phyloP scores from a whole-genome alignment of 1,140 invertebrate genomes.

The Hesperophylax magnus region DNA sequence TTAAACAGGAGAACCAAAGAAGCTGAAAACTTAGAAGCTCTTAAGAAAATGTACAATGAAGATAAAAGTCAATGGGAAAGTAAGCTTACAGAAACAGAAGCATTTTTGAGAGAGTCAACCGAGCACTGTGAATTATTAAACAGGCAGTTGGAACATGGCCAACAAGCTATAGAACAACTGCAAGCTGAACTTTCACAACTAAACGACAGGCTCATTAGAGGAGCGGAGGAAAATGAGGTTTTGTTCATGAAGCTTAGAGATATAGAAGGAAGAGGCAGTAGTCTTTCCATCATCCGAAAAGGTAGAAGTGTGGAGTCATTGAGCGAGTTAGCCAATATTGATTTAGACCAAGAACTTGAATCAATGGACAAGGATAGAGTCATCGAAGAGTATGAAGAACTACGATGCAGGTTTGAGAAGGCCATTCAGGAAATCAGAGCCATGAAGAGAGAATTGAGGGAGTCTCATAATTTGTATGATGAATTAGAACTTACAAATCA shows the following conservation, averaged over 20 bases:
- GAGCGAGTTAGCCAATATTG: constrained; percentile 85
- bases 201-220: constrained; percentile 73
- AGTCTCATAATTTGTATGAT: constrained; percentile 84
- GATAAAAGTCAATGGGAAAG: constrained; percentile 78
- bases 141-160: constrained; percentile 75
- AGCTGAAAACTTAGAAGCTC: constrained; percentile 75
- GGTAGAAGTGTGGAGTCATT: constrained; percentile 83
- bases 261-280: constrained; percentile 73
- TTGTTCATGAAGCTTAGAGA: constrained; percentile 80
- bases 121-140: constrained; percentile 75
- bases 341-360: constrained; percentile 82
- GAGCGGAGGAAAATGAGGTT: constrained; percentile 84
- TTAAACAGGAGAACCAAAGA: constrained; percentile 78
- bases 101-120: constrained; percentile 74
- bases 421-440: constrained; percentile 86
- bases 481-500: constrained; percentile 83
- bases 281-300: constrained; percentile 69
- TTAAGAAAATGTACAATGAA: constrained; percentile 74
- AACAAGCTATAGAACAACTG: constrained; percentile 71
- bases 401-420: constrained; percentile 83
- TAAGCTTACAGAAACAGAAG: constrained; percentile 74
- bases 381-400: constrained; percentile 84
- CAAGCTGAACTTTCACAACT: constrained; percentile 74
- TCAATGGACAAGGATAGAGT: constrained; percentile 82
- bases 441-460: constrained; percentile 86